Percentiles rank a stretch among this genome's conserved stretches.
Conservation (phyloP, 37 sponge, comb jelly and placozoan species). For the Ephydatia muelleri region DNA sequence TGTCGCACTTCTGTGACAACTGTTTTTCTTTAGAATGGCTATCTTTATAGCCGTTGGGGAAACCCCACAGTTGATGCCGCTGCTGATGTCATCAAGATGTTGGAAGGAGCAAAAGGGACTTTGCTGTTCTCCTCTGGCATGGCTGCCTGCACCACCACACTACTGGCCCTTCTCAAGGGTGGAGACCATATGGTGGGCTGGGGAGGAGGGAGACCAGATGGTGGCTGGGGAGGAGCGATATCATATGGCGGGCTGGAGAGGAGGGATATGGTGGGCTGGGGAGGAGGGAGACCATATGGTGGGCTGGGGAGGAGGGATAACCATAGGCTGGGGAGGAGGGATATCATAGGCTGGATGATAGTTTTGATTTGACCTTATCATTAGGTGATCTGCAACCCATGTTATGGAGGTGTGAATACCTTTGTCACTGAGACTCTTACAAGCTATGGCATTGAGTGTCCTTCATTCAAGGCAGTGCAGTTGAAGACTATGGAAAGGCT, state of each 20-base stretch:
- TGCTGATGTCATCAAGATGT: constrained; percentile 22
- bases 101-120: constrained; percentile 62
- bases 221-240: too few species aligned
- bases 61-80: constrained; percentile 59
- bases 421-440: background rate
- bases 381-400: constrained; percentile 32
- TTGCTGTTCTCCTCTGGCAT: constrained; percentile 63
- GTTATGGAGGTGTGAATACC: constrained; percentile 35
- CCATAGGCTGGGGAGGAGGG: too few species aligned
- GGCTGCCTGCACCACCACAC: constrained; percentile 42
- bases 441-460: constrained; percentile 53
- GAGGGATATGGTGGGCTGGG: too few species aligned
- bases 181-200: constrained; percentile 65
- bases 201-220: too few species aligned
- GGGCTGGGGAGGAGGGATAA: too few species aligned
- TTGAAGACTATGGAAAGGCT: constrained; percentile 47
- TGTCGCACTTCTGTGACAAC: background rate
- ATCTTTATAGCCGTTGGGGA: constrained; percentile 55
- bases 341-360: too few species aligned
- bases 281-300: too few species aligned
- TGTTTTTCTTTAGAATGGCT: constrained; percentile 32
- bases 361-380: too few species aligned
- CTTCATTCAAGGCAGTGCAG: constrained; percentile 6
- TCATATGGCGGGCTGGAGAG: too few species aligned
- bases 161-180: constrained; percentile 41